These are phyloP conservation scores for Coronaproctus castanopsis DNA, from an alignment of 2,888 invertebrate genomes.

Conservation along the genomic window DNA sequence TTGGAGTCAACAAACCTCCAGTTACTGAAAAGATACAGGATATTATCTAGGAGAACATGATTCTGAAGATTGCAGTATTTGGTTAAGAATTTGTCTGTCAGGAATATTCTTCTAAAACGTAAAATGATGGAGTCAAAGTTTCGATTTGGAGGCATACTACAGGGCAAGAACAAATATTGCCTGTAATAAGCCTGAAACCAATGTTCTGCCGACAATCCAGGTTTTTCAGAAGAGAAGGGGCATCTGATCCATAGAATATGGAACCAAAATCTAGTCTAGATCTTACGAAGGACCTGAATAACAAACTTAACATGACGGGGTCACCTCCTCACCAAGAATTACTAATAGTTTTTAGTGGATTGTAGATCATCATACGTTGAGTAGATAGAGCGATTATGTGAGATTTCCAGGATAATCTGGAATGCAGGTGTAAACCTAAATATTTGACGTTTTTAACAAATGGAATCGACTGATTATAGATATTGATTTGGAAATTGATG, in stretches of 20 bases:
- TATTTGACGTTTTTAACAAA: background rate
- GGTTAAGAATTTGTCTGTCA: too few relatives aligned
- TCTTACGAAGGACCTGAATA: background rate
- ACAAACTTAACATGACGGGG: background rate
- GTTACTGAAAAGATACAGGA: background rate
- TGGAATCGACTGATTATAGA: background rate
- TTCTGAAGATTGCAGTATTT: background rate
- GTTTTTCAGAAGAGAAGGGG: background rate
- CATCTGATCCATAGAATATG: background rate
- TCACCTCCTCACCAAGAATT: background rate
- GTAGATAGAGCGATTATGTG: background rate
- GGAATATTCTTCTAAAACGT: too few relatives aligned
- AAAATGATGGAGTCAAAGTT: background rate
- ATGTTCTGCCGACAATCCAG: background rate
- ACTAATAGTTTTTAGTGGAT: background rate
- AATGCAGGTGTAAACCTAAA: background rate
- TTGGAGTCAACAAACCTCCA: background rate
- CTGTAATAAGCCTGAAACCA: background rate
- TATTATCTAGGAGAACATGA: background rate
- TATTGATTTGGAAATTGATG: background rate
- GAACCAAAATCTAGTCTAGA: background rate
- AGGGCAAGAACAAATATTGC: background rate
- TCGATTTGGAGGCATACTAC: background rate
- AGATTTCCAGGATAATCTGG: background rate
- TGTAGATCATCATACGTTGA: background rate